A percentile compares a stretch with the other conserved stretches of the same genome.
Conservation (phyloP, 35 echinoderm and acorn worm species). For the Lytechinus variegatus region DNA sequence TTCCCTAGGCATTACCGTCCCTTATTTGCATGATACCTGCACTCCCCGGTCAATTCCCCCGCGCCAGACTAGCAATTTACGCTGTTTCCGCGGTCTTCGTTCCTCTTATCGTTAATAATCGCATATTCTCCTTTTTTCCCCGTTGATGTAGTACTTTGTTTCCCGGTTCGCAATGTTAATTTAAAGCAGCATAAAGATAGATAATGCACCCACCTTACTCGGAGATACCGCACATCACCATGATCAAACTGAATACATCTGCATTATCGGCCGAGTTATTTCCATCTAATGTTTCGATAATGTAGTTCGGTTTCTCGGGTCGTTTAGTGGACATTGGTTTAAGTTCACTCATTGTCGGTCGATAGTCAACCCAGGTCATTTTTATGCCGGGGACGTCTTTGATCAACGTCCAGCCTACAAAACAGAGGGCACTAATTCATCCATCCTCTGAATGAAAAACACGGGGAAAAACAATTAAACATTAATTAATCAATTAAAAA, state of each 20-base stretch:
- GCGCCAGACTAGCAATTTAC: not conserved
- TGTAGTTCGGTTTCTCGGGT: not conserved
- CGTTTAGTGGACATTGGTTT: too few relatives aligned
- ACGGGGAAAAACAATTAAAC: too few relatives aligned
- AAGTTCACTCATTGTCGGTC: too few relatives aligned
- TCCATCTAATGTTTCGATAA: not conserved
- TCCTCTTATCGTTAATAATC: not conserved
- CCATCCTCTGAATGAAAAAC: too few relatives aligned
- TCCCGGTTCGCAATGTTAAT: not conserved
- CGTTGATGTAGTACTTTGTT: not conserved
- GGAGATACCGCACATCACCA: not conserved
- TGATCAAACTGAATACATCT: not conserved
- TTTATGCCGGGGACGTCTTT: too few relatives aligned
- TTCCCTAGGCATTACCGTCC: not conserved
- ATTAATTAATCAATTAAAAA: too few relatives aligned
- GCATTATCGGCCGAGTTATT: not conserved
- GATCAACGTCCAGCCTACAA: too few relatives aligned
- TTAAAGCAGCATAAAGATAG: not conserved
- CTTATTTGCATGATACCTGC: conserved; percentile 6
- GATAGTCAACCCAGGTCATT: too few relatives aligned
- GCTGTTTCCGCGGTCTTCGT: not conserved
- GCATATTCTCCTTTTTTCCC: not conserved
- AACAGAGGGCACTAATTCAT: too few relatives aligned
- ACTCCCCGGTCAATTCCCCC: not conserved
- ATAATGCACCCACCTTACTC: not conserved